Percentiles rank a stretch among this genome's conserved stretches.
These are phyloP conservation scores for Drosophila oshimai DNA, from an alignment of 1,140 invertebrate genomes.

Conservation along the genomic window DNA sequence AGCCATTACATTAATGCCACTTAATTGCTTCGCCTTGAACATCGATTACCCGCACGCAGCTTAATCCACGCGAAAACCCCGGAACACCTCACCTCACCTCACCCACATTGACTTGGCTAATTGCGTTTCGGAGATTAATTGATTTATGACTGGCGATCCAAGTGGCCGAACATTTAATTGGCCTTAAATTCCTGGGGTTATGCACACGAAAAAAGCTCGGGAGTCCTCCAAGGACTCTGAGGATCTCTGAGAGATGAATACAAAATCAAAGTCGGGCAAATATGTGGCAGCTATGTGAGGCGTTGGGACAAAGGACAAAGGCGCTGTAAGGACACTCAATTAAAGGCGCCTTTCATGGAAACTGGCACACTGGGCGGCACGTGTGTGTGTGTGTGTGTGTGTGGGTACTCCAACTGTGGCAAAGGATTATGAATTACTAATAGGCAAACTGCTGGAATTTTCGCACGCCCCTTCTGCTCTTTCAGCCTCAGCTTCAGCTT, in stretches of 20 bases:
- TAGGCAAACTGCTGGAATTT: constrained; percentile 69
- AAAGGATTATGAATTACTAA: constrained; percentile 75
- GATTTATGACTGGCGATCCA: constrained; percentile 59
- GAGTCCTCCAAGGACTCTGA: background rate
- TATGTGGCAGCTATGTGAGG: constrained; percentile 36
- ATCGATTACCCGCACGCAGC: constrained; percentile 58
- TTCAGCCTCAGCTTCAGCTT: constrained; percentile 26
- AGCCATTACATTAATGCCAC: constrained; percentile 36
- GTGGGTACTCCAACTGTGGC: background rate
- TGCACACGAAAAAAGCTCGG: background rate
- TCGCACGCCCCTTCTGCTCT: constrained; percentile 47
- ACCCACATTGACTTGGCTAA: constrained; percentile 42
- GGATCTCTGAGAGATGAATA: constrained; percentile 28
- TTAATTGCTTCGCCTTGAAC: constrained; percentile 56
- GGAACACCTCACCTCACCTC: constrained; percentile 3
- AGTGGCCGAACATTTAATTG: constrained; percentile 33
- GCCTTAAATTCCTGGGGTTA: constrained; percentile 21
- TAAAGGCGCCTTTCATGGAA: constrained; percentile 64
- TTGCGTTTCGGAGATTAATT: constrained; percentile 72
- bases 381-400: background rate
- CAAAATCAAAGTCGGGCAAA: constrained; percentile 63
- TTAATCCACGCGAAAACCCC: background rate
- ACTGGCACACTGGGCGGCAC: constrained; percentile 38
- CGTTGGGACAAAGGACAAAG: constrained; percentile 9
- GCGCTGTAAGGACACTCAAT: constrained; percentile 54